Base-by-base conservation (phyloP, 2,797 vertebrate genomes). In the Gephyroberyx darwinii region DNA sequence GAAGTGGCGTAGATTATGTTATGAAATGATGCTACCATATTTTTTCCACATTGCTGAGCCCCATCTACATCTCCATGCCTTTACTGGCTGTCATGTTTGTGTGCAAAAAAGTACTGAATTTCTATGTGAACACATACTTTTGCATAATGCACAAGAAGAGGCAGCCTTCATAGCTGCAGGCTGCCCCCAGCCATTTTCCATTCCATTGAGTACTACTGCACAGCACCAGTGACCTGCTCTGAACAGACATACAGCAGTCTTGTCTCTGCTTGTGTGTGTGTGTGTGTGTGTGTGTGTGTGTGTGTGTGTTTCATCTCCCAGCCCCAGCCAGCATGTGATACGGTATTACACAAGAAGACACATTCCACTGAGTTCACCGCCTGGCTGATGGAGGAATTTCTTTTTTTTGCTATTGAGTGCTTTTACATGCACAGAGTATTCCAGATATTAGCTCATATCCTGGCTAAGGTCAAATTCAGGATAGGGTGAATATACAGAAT, bases 171-270 rank as follows among this genome's bases (percentile, higher is more conserved):
- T 60, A 48, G 70, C 62, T 4, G 43, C 65, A 26, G 22, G 47
- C 60, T 12, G 1, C 64, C 63, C 86, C 31, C 1, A 33, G 81
- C 74, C 72, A 80, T 89, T 89, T 91, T 91, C 77, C 85, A 85
- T 90, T 86, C 81, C 85, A 81, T 39, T 78, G 83, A 89, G 65
- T 81, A 8, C 65, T 80, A 58, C 86, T 8, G 65, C 81, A 86
- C 77, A 86, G 82, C 82, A 86, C 80, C 82, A 68, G 72, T 91
- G 89, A 88, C 86, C 88, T 81, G 78, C 80, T 89, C 84, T 78
- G 75, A 50, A 72, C 74, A 71, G 72, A 80, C 78, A 62, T 30
- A 72, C 77, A 56, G 53, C 68, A 76, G 77, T 81, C 90, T 69
- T 90, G 90, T 89, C 80, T 87, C 69, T 89, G 84, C 90, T 66